Evolutionary conservation across 2,888 invertebrate genomes (phyloP).

Genomic region (Serrognathus titanus): DNA sequence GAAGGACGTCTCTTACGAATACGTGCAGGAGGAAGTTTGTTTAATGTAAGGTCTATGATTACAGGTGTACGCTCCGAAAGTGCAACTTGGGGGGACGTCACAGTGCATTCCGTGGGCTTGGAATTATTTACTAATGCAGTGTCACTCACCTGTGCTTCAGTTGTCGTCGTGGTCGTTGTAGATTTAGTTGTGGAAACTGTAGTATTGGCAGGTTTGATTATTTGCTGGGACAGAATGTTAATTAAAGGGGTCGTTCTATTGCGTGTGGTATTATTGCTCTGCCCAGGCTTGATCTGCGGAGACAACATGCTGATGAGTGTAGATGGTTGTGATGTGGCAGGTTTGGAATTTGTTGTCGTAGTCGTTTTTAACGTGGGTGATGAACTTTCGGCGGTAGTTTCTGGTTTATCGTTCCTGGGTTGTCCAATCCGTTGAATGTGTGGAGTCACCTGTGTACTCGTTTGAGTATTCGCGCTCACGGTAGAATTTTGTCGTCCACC

Average conservation of each 20-base stretch:
- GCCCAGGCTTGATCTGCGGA: slow-evolving; percentile 49
- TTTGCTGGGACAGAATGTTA: slow-evolving; percentile 47
- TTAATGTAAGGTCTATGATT: too few relatives aligned
- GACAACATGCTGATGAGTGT: slow-evolving; percentile 55
- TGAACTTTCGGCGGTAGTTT: slow-evolving; percentile 25
- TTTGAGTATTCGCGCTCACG: slow-evolving; percentile 40
- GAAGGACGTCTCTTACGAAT: too few relatives aligned
- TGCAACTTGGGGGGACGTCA: too few relatives aligned
- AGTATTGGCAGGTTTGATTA: slow-evolving; percentile 37
- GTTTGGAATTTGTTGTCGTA: slow-evolving; percentile 26
- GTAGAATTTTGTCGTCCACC: slow-evolving; percentile 37
- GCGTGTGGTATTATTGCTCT: slow-evolving; percentile 27
- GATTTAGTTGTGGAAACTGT: slow-evolving; percentile 26
- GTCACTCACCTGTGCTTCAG: slow-evolving; percentile 34
- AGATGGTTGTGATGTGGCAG: slow-evolving; percentile 43
- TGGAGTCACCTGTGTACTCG: slow-evolving; percentile 49
- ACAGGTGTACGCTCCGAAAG: too few relatives aligned
- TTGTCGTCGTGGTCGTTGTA: slow-evolving; percentile 31
- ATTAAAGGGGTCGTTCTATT: slow-evolving; percentile 40
- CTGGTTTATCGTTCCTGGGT: slow-evolving; percentile 43
- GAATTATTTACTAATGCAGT: slow-evolving; percentile 28
- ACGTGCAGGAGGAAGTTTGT: too few relatives aligned
- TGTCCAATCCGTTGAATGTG: slow-evolving; percentile 51
- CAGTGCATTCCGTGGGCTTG: too few relatives aligned
- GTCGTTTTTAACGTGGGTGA: slow-evolving; percentile 16